Conservation (phyloP, 2,888 invertebrate genomes). For the Plemyria rubiginata region DNA sequence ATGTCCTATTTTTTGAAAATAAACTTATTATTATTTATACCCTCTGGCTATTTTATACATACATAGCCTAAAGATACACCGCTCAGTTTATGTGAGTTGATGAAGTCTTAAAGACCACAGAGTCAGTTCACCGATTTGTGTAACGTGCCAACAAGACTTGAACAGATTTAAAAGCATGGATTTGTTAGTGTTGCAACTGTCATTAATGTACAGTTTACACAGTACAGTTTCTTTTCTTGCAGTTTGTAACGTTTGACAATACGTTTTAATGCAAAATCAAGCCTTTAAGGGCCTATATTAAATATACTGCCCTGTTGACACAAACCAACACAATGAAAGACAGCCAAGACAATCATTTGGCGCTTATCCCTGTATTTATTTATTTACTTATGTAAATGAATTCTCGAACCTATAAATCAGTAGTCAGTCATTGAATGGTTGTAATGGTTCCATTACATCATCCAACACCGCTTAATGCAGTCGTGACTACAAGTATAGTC, state of each 20-base stretch:
- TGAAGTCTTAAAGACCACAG: constrained; percentile 36
- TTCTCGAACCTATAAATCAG: constrained; percentile 37
- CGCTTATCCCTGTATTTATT: constrained; percentile 9
- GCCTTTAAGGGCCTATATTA: too few relatives aligned
- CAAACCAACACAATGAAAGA: background rate
- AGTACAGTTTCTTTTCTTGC: too few relatives aligned
- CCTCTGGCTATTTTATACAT: too few relatives aligned
- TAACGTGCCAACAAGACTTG: constrained; percentile 56
- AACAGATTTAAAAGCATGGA: constrained; percentile 49
- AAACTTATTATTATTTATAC: too few relatives aligned
- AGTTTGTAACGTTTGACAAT: too few relatives aligned
- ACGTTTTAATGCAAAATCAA: too few relatives aligned
- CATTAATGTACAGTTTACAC: background rate
- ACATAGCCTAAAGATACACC: too few relatives aligned
- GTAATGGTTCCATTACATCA: constrained; percentile 41
- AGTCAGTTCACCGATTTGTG: constrained; percentile 55
- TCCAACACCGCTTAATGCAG: constrained; percentile 30
- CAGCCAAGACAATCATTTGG: constrained; percentile 10
- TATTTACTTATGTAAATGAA: constrained; percentile 32
- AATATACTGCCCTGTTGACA: too few relatives aligned
- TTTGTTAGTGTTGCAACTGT: constrained; percentile 55
- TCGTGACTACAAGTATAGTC: constrained; percentile 36
- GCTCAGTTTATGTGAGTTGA: constrained; percentile 5
- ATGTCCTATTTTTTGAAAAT: too few relatives aligned
- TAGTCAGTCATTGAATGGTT: constrained; percentile 38